Evolutionary conservation across 2,888 invertebrate species (phyloP), one percentile per base, ranked within the genome.

Genomic region (Drosophila maculinotata): DNA sequence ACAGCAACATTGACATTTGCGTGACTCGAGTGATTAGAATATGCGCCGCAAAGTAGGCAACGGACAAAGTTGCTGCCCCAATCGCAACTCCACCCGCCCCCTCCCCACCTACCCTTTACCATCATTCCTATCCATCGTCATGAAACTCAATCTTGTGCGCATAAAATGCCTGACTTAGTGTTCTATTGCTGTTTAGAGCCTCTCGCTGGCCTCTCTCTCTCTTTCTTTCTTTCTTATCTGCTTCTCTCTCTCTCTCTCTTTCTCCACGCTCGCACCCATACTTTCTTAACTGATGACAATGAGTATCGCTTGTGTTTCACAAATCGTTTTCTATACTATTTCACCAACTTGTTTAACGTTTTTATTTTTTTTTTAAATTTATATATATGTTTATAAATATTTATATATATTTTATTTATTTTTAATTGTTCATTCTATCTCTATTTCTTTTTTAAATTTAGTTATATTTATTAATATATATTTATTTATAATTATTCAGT

Each of bases 1-100:
- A 83, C 82, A 83, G 82, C 87, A 78, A 76, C 85, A 83, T 83
- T 87, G 87, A 83, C 82, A 87, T 83, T 83, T 83, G 87, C 82
- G 82, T 83, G 82, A 87, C 82, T 83, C 67, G 73, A 82, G 82
- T 87, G 82, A 83, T 83, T 83, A 83, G 82, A 83, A 82, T 87
- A 80, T 80, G 82, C 84, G 76, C 78, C 69, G 60, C 68, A 67
- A 73, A 64, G 72, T 70, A 73, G 76, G 63, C 72, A 75, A 48
- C 68, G 28, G 17, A 54, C 60, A 54, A 70, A 74, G 64, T 72
- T 72, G 45, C 45, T 30, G 31, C 49, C 31, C 15, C 17, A 28
- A 36, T 33, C 26, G 51, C 14, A 28, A n/a, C 39, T 4, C 15
- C 3, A 3, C 14, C 9, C n/a, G 9, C 38, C 9, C 5, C 10